Conservation (phyloP, 2,113 vertebrate genomes). For the Cervus canadensis region DNA sequence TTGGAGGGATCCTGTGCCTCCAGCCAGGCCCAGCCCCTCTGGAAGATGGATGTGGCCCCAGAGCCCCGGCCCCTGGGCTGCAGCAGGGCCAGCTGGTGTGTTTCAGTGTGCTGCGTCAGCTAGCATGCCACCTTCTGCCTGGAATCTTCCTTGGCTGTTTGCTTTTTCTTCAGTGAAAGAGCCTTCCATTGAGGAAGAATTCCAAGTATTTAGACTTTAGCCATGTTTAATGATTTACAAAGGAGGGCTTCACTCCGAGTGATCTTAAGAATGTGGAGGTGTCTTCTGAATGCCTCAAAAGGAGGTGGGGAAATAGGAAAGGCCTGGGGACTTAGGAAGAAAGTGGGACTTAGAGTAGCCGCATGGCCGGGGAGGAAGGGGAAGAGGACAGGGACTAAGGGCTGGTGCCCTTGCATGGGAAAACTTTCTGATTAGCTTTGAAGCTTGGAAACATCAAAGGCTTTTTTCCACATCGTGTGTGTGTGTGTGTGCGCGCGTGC, state of each 20-base stretch:
- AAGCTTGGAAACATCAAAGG: background rate
- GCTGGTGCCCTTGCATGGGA: background rate
- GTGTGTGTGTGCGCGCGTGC: too few relatives aligned
- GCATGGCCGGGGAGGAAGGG: background rate
- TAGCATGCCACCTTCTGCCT: background rate
- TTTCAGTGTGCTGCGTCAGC: background rate
- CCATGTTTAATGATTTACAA: background rate
- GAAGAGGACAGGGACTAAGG: fast-evolving
- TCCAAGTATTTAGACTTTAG: background rate
- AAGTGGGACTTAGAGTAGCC: background rate
- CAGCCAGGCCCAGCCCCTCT: background rate
- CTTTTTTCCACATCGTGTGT: background rate
- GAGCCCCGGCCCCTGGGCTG: background rate
- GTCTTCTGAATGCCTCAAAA: background rate
- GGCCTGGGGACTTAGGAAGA: background rate
- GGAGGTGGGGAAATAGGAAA: background rate
- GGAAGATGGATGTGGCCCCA: background rate
- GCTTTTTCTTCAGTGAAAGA: background rate
- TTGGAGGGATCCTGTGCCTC: background rate
- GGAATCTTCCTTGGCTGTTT: background rate
- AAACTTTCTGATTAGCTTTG: background rate
- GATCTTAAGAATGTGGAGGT: background rate
- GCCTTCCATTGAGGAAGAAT: background rate
- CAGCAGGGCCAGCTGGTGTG: fast-evolving
- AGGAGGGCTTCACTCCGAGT: background rate